A percentile compares a stretch with the other conserved stretches of the same genome.
phyloP scores from a whole-genome alignment of 2,797 vertebrate genomes.

The Chiloscyllium punctatum region DNA sequence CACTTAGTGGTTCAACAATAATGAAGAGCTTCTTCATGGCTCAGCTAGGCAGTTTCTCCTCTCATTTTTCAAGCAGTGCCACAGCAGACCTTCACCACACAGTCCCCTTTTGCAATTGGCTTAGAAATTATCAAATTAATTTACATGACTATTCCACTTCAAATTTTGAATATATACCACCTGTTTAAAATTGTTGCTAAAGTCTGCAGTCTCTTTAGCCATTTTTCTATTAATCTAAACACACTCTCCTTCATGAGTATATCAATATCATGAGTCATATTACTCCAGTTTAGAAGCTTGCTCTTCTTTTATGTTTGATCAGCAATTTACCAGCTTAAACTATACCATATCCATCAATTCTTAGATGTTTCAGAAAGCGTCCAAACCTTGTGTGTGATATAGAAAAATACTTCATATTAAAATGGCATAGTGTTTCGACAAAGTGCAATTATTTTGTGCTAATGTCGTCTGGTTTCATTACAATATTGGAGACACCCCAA shows the following conservation, averaged over 20 bases:
- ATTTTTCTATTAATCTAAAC: conserved; percentile 3
- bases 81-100: conserved; percentile 58
- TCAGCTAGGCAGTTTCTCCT: conserved; percentile 89
- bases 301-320: neutral
- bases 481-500: conserved; percentile 30
- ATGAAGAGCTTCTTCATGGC: conserved; percentile 76
- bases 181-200: conserved; percentile 16
- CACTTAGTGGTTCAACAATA: conserved; percentile 74
- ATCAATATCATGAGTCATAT: neutral
- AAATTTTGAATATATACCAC: neutral
- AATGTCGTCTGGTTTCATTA: conserved; percentile 31
- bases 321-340: conserved; percentile 8
- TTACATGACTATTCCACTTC: conserved; percentile 2
- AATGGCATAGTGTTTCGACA: conserved; percentile 30
- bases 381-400: conserved; percentile 28
- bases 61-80: conserved; percentile 53
- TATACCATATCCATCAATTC: neutral
- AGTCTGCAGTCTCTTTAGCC: neutral
- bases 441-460: conserved; percentile 38
- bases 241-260: neutral
- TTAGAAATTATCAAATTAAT: conserved; percentile 26
- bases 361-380: conserved; percentile 26
- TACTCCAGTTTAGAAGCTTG: conserved; percentile 14
- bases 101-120: conserved; percentile 48
- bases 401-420: conserved; percentile 36